Evolutionary conservation across 2,888 invertebrate genomes (phyloP).

Genomic region (Aphelenchoides bicaudatus): DNA sequence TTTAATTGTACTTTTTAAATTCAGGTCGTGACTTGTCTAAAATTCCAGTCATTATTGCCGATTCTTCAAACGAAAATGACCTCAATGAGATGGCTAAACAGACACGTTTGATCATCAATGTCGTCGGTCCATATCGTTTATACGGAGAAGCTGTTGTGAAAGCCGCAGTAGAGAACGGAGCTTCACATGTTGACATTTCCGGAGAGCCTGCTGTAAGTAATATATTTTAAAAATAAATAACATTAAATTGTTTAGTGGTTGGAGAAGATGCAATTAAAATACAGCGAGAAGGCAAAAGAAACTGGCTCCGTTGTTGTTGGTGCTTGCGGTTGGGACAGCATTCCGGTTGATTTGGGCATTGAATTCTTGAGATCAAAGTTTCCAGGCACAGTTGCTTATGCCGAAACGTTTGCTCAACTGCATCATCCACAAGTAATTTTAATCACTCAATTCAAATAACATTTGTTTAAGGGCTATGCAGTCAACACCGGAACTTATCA

Average conservation of each 20-base stretch:
- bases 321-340: slow-evolving; percentile 88
- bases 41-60: slow-evolving; percentile 71
- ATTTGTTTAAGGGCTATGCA: slow-evolving; percentile 62
- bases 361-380: slow-evolving; percentile 77
- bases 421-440: slow-evolving; percentile 18
- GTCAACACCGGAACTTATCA: slow-evolving; percentile 82
- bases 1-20: slow-evolving; percentile 15
- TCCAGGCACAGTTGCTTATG: slow-evolving; percentile 64
- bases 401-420: slow-evolving; percentile 57
- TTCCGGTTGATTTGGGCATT: slow-evolving; percentile 72
- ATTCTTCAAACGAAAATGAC: slow-evolving; percentile 69
- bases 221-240: not conserved
- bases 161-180: slow-evolving; percentile 76
- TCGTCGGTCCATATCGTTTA: slow-evolving; percentile 79
- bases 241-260: slow-evolving; percentile 67
- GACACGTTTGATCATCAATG: slow-evolving; percentile 79
- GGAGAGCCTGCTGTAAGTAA: slow-evolving; percentile 75
- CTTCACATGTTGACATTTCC: slow-evolving; percentile 86
- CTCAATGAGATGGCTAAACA: slow-evolving; percentile 76
- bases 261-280: slow-evolving; percentile 78
- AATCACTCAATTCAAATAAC: not conserved
- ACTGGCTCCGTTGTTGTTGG: slow-evolving; percentile 76
- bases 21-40: slow-evolving; percentile 43
- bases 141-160: slow-evolving; percentile 84
- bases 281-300: slow-evolving; percentile 67